Percentiles rank a stretch among this genome's conserved stretches.
Evolutionary conservation across 2,113 vertebrate species (phyloP).

Genomic region (Xerus inauris): DNA sequence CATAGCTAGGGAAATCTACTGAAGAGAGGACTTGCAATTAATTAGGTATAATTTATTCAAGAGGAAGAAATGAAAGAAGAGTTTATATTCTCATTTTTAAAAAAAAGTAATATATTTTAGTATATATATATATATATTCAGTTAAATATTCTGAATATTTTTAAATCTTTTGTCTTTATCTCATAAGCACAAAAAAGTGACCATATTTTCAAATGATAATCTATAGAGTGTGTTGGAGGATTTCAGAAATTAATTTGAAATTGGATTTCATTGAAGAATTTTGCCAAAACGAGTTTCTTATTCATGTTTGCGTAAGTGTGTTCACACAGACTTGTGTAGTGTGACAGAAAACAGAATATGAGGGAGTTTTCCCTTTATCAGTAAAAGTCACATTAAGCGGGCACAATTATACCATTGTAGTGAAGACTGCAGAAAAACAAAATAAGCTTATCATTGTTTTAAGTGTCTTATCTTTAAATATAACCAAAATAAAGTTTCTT

Average conservation of each 20-base stretch:
- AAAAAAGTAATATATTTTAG: background rate
- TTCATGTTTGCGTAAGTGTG: background rate
- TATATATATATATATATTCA: background rate
- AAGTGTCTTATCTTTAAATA: slow-evolving; percentile 32
- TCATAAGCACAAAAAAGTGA: background rate
- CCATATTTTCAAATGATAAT: slow-evolving; percentile 40
- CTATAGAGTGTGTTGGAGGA: background rate
- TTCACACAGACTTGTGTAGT: background rate
- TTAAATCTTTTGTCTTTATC: slow-evolving; percentile 26
- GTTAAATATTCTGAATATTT: slow-evolving; percentile 9
- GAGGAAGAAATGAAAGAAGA: background rate
- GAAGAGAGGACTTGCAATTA: background rate
- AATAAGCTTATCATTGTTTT: slow-evolving; percentile 1
- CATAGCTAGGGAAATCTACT: background rate
- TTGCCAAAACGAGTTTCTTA: background rate
- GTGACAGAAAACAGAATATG: background rate
- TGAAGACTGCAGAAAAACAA: background rate
- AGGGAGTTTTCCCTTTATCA: background rate
- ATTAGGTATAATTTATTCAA: slow-evolving; percentile 10
- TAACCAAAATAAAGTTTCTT: slow-evolving; percentile 61
- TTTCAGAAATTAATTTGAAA: background rate
- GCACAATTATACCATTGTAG: background rate
- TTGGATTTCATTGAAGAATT: background rate
- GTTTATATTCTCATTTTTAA: background rate
- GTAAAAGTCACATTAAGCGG: background rate